phyloP scores from a whole-genome alignment of 2,113 vertebrate species.

The Pantherophis guttatus region DNA sequence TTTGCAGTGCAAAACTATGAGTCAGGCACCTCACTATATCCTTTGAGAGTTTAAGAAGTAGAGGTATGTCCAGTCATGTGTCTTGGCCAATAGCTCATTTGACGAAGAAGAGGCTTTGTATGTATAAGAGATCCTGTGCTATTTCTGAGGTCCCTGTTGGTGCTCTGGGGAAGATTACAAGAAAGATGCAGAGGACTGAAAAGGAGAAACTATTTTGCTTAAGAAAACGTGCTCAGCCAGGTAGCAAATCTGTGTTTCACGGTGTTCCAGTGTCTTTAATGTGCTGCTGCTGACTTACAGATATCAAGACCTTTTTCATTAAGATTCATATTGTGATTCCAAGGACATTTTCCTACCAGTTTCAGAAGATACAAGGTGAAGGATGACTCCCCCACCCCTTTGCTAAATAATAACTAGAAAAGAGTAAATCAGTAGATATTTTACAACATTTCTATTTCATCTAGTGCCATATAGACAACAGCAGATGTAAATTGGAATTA shows the following conservation, averaged over 20 bases:
- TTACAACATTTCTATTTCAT: slow-evolving; percentile 15
- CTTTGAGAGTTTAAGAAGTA: background rate
- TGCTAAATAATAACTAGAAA: background rate
- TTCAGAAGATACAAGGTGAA: slow-evolving; percentile 20
- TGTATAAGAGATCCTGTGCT: background rate
- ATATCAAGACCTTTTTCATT: background rate
- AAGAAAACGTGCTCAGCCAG: background rate
- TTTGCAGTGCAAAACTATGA: background rate
- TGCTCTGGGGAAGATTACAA: background rate
- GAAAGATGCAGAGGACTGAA: background rate
- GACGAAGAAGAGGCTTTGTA: background rate
- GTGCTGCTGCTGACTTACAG: background rate
- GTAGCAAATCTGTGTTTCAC: background rate
- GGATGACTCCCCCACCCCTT: slow-evolving; percentile 17
- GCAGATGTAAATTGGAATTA: slow-evolving; percentile 16
- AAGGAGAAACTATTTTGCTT: background rate
- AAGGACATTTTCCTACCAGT: background rate
- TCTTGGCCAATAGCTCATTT: background rate
- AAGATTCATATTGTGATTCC: slow-evolving; percentile 16
- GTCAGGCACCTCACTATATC: background rate
- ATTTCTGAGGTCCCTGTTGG: background rate
- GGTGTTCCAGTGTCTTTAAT: background rate
- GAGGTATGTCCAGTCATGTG: background rate
- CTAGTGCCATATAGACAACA: background rate
- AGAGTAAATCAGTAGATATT: background rate